phyloP scores from a whole-genome alignment of 1,140 invertebrate species.

The Asobara japonica region DNA sequence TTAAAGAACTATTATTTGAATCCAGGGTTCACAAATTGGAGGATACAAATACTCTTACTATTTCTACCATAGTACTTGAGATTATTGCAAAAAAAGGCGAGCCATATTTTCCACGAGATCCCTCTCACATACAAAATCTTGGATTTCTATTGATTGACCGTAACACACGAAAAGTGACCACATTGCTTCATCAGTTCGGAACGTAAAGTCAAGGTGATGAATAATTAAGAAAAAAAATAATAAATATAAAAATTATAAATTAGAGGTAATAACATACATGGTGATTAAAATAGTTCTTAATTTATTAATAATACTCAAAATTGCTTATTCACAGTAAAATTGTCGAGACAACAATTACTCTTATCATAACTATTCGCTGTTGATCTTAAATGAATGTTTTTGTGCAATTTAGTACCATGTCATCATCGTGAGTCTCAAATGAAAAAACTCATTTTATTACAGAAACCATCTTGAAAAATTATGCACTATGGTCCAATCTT shows the following conservation, averaged over 20 bases:
- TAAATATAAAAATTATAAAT: not conserved
- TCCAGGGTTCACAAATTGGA: conserved; percentile 57
- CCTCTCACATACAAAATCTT: conserved; percentile 61
- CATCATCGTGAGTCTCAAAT: not conserved
- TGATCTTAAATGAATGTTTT: not conserved
- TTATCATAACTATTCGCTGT: not conserved
- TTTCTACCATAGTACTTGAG: conserved; percentile 60
- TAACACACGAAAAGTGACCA: conserved; percentile 49
- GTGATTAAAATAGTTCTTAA: not conserved
- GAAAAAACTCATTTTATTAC: not conserved
- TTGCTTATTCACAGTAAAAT: not conserved
- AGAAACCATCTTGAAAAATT: not conserved
- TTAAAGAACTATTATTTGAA: conserved; percentile 33
- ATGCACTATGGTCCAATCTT: not conserved
- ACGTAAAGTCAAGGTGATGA: not conserved
- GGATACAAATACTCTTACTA: conserved; percentile 46
- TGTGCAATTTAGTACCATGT: not conserved
- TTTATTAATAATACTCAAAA: conserved; percentile 7
- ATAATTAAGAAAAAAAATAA: conserved; percentile 8
- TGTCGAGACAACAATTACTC: not conserved
- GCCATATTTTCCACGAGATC: conserved; percentile 55
- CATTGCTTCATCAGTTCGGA: conserved; percentile 53
- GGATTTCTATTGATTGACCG: conserved; percentile 62
- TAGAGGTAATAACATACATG: not conserved
- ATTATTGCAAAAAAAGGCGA: conserved; percentile 54